A percentile compares a stretch with the other conserved stretches of the same genome.
phyloP scores from a whole-genome alignment of 2,888 invertebrate genomes.

The Punctoribates punctum region DNA sequence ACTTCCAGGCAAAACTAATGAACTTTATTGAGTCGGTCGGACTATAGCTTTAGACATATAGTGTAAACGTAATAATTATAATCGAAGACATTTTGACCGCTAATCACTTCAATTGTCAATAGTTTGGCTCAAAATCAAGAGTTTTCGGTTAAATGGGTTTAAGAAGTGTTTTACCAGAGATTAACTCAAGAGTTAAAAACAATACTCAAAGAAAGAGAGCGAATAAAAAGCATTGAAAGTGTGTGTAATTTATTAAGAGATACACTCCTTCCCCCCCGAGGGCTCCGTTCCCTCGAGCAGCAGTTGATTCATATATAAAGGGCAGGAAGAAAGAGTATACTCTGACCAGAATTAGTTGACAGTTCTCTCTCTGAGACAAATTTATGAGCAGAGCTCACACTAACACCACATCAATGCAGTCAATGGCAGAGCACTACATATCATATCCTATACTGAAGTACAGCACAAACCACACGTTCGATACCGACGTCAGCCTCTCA shows the following conservation, averaged over 20 bases:
- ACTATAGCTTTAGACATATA: constrained; percentile 24
- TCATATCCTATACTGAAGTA: constrained; percentile 7
- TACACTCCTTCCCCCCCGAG: constrained; percentile 22
- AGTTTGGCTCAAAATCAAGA: too few relatives aligned
- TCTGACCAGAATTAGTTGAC: constrained; percentile 35
- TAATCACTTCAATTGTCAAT: not conserved
- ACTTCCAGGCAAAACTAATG: constrained; percentile 32
- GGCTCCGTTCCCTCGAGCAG: constrained; percentile 11
- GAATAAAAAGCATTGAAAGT: not conserved
- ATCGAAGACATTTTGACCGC: constrained; percentile 11
- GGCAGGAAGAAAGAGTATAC: constrained; percentile 32
- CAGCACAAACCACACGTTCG: not conserved
- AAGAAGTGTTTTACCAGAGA: constrained; percentile 12
- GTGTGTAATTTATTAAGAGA: constrained; percentile 36
- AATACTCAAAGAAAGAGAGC: not conserved
- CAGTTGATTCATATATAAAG: constrained; percentile 30
- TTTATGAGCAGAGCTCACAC: constrained; percentile 16
- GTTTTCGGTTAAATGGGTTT: too few relatives aligned
- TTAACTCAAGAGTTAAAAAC: not conserved
- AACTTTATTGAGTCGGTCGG: constrained; percentile 27
- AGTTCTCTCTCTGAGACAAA: constrained; percentile 2
- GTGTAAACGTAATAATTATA: constrained; percentile 18
- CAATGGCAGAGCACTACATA: not conserved
- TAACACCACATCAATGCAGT: not conserved
- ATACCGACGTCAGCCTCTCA: not conserved